Percentiles rank a stretch among this genome's conserved stretches.
These are phyloP conservation scores for Chinchilla lanigera DNA, from an alignment of 2,113 vertebrate species.

Conservation along the genomic window DNA sequence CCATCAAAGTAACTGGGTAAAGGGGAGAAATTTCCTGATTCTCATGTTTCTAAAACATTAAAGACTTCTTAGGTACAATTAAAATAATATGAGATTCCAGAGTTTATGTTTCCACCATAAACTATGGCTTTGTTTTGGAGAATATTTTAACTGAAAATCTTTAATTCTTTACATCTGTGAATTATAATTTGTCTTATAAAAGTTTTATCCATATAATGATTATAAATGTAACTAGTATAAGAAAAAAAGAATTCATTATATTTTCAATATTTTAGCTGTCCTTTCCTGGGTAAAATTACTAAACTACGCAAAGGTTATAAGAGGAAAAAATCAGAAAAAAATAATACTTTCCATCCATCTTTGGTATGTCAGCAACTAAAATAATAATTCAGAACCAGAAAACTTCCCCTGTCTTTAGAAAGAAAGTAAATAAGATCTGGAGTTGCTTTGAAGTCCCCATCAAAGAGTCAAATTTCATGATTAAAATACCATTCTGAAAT, in stretches of 20 bases:
- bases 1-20: not conserved
- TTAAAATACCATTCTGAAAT: constrained; percentile 6
- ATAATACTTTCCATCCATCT: not conserved
- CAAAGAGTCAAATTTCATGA: constrained; percentile 11
- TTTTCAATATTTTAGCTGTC: constrained; percentile 10
- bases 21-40: not conserved
- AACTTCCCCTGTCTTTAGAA: not conserved
- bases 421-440: not conserved
- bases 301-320: not conserved
- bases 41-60: not conserved
- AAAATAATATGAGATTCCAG: not conserved
- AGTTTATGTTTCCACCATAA: not conserved
- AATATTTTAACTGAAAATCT: not conserved
- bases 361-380: constrained; percentile 42
- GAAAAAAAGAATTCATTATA: not conserved
- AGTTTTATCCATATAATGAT: not conserved
- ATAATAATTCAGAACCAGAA: not conserved
- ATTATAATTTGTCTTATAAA: not conserved
- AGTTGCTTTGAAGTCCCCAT: not conserved
- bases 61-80: not conserved
- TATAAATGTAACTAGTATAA: not conserved
- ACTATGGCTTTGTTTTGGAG: not conserved
- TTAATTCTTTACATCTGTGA: not conserved
- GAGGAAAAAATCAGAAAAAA: not conserved
- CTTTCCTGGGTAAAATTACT: not conserved